Evolutionary conservation across 2,888 invertebrate species (phyloP).

Genomic region (Rhodophaea formosa): DNA sequence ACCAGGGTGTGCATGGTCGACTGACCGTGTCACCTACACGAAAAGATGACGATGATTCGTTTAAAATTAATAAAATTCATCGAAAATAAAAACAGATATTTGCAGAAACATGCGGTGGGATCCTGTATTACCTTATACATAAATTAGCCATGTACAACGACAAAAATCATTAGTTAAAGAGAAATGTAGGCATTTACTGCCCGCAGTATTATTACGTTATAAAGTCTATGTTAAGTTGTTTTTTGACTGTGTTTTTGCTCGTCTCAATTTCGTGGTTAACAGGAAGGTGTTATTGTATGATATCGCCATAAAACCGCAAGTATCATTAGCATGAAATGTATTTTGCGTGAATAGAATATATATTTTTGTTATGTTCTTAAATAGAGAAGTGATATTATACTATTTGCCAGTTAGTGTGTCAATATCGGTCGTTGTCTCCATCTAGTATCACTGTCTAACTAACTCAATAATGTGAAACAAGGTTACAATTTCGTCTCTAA

Average conservation of each 20-base stretch:
- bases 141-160: slow-evolving; percentile 1
- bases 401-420: not conserved
- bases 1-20: too few relatives aligned
- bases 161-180: slow-evolving; percentile 11
- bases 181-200: slow-evolving; percentile 22
- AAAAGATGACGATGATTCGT: too few relatives aligned
- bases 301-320: not conserved
- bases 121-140: not conserved
- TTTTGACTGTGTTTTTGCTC: slow-evolving; percentile 13
- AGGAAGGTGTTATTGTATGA: not conserved
- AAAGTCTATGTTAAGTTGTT: slow-evolving; percentile 36
- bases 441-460: too few relatives aligned
- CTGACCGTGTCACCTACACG: too few relatives aligned
- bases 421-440: too few relatives aligned
- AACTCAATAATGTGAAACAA: too few relatives aligned
- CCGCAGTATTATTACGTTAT: slow-evolving; percentile 51
- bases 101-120: too few relatives aligned
- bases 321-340: not conserved
- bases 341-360: not conserved
- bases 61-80: too few relatives aligned
- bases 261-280: not conserved
- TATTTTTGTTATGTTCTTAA: not conserved
- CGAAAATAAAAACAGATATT: too few relatives aligned
- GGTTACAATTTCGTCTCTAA: too few relatives aligned
- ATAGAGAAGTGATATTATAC: not conserved